These are phyloP conservation scores for Callionymus lyra DNA, from an alignment of 2,113 vertebrate species.

Conservation along the genomic window DNA sequence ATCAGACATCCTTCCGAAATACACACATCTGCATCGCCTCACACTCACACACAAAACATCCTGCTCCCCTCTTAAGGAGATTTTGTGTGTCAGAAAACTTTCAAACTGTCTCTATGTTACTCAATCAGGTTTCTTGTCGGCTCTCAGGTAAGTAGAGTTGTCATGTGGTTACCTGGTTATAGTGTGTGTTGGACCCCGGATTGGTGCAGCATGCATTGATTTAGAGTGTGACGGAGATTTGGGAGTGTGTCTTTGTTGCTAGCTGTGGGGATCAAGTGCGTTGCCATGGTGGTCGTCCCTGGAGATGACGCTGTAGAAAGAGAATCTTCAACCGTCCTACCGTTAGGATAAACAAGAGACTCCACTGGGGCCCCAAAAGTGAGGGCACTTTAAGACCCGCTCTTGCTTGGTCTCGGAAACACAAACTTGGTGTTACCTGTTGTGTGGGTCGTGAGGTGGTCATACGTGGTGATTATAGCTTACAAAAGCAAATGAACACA, in stretches of 20 bases:
- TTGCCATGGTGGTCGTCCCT: conserved; percentile 42
- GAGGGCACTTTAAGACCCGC: conserved; percentile 21
- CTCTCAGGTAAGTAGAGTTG: conserved; percentile 18
- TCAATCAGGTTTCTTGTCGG: conserved; percentile 15
- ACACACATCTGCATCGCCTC: conserved; percentile 1
- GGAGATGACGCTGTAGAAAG: conserved; percentile 30
- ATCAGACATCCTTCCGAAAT: conserved; percentile 29
- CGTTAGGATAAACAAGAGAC: conserved; percentile 26
- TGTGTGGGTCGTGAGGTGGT: too few relatives aligned
- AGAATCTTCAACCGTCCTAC: conserved; percentile 34
- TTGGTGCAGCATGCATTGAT: not conserved
- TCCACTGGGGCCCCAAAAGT: conserved; percentile 25
- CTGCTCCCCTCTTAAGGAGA: conserved; percentile 5
- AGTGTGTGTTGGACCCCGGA: conserved; percentile 11
- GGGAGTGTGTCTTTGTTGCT: conserved; percentile 32
- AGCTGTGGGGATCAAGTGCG: conserved; percentile 43
- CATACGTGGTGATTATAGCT: too few relatives aligned
- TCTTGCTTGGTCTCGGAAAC: too few relatives aligned
- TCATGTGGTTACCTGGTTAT: conserved; percentile 33
- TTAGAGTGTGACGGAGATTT: not conserved
- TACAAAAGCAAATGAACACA: too few relatives aligned
- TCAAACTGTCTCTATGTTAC: conserved; percentile 31
- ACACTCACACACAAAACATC: too few relatives aligned
- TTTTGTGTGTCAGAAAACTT: conserved; percentile 20
- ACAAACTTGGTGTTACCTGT: too few relatives aligned